Base-by-base conservation (phyloP, 2,797 vertebrate genomes). In the Eulemur mongoz region DNA sequence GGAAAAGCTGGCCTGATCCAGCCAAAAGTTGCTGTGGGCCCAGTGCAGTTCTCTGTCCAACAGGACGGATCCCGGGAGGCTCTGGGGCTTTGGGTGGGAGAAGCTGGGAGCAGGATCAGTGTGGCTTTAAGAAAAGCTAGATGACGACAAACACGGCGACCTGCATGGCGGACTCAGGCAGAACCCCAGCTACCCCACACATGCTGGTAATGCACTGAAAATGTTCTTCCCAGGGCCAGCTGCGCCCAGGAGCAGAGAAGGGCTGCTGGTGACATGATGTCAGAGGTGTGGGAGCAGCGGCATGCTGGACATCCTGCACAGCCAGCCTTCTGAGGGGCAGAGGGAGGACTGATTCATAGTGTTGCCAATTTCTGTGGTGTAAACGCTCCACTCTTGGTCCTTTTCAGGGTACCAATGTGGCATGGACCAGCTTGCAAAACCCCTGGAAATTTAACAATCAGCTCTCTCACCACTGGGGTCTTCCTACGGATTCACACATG, bases 271-370 rank as follows among this genome's bases (percentile, higher is more conserved):
- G 6, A 30, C 54, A 2, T 1, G 4, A 5, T 5, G 8, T 22
- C 38, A 23, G 32, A 48, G 9, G 22, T 4, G 1, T 0, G 4
- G 32, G 5, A 0, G n/a, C 67, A 13, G 11, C 5, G 10, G n/a
- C 0, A 1, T 8, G 4, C 4, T 35, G 63, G 45, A 0, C 9
- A 23, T 0, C 9, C 4, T n/a, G 2, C 20, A 1, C 4, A 1
- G 45, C 5, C 11, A 4, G 27, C 54, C 23, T 35, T 6, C 72
- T 0, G 43, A 23, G 50, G 70, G 32, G 8, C 30, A 0, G 32
- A 10, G n/a, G 23, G 1, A 43, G 45, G 35, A 1, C 7, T 0
- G 11, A 20, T 2, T 4, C 2, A 5, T 6, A 11, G 45, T 43
- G 32, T 25, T 38, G 89, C 48, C n/a, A 2, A 38, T 7, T n/a